These are phyloP conservation scores for Geodia barretti DNA, from an alignment of 37 sponge, comb jelly and placozoan species.

Conservation along the genomic window DNA sequence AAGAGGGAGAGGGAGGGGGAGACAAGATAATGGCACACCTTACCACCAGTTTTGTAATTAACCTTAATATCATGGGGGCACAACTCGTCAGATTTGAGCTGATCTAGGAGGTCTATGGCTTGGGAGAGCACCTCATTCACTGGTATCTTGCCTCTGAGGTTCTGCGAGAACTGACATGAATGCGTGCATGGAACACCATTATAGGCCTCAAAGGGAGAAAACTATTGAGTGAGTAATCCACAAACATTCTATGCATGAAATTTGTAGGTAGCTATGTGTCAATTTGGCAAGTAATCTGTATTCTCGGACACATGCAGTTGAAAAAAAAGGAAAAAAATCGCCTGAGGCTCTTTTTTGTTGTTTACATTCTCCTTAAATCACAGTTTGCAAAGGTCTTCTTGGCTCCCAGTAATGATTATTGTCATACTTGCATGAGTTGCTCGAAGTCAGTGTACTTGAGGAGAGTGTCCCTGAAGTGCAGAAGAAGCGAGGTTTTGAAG, in stretches of 20 bases:
- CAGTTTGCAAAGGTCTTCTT: no score
- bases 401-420: no score
- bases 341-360: no score
- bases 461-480: neutral
- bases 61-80: constrained; percentile 53
- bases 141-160: neutral
- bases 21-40: neutral
- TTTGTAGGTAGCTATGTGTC: no score
- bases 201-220: no score
- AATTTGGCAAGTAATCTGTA: no score
- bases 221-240: no score
- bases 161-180: constrained; percentile 32
- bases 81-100: constrained; percentile 13
- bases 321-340: no score
- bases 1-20: neutral
- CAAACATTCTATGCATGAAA: no score
- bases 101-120: constrained; percentile 28
- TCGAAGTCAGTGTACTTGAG: constrained; percentile 11
- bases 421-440: constrained; percentile 24
- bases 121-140: neutral
- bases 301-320: no score
- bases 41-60: neutral
- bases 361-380: no score
- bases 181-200: no score
- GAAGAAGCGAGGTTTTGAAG: constrained; percentile 13